Evolutionary conservation across 1,140 invertebrate species (phyloP), one percentile per base, ranked within the genome.

Genomic region (Zaprionus taronus): DNA sequence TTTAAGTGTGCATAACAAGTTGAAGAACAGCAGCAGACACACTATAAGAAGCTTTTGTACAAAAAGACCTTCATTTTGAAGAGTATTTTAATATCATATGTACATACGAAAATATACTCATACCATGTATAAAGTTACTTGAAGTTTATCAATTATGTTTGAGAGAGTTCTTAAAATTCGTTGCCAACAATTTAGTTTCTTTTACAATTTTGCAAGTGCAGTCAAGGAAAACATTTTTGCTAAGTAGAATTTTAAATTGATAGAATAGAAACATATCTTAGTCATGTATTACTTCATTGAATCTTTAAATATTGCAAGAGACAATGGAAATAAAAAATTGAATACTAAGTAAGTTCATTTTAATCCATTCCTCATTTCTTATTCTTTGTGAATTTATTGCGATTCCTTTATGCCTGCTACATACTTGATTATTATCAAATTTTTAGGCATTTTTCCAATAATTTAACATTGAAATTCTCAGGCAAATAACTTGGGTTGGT

Each of bases 1-100:
- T 56, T 56, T 24, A 26, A 56, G 26, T 56, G 53, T 26, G 24
- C 53, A n/a, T 24, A 28, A 47, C 41, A 56, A 56, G 24, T 31
- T 56, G 24, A 17, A 56, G 14, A 26, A 26, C 24, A 5, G 24
- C 0, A 56, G 26, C 26, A 11, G 4, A 22, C 17, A 22, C 4
- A 2, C 15, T 17, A 24, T 51, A 51, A 51, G 20, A 51, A 51
- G 47, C 47, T 51, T 14, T 24, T 22, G 47, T 12, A 12, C 4
- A 12, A 24, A 17, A 24, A 24, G 22, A 56, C 53, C 53, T 15
- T 6, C 17, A 14, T n/a, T n/a, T 31, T 28, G 5, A 5, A 17
- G n/a, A 5, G 2, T 44, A 47, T 20, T n/a, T 47, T 47, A 17
- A 47, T 47, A 17, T 7, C n/a, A 44, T 44, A 44, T 17, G n/a